phyloP scores from a whole-genome alignment of 2,113 vertebrate genomes.

The Kryptolebias marmoratus region DNA sequence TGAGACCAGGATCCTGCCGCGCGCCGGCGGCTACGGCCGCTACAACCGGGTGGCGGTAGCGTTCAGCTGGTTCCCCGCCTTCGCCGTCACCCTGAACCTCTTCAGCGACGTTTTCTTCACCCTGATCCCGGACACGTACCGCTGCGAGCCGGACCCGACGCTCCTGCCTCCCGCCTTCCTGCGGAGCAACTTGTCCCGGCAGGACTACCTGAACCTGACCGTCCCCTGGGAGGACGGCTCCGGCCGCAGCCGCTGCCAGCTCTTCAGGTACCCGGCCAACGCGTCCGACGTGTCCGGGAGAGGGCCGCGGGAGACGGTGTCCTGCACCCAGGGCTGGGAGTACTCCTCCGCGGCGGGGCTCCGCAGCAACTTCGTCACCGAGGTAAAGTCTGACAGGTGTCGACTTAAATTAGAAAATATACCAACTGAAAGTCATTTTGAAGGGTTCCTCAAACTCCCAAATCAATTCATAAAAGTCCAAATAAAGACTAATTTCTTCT shows the following conservation, averaged over 20 bases:
- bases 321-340: slow-evolving; percentile 84
- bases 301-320: slow-evolving; percentile 58
- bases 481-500: too few relatives aligned
- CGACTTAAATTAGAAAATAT: too few relatives aligned
- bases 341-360: slow-evolving; percentile 80
- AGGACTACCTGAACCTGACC: slow-evolving; percentile 76
- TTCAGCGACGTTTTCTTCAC: slow-evolving; percentile 80
- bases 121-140: slow-evolving; percentile 75
- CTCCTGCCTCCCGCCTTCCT: slow-evolving; percentile 78
- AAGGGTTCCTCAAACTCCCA: too few relatives aligned
- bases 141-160: slow-evolving; percentile 79
- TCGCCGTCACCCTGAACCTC: slow-evolving; percentile 80
- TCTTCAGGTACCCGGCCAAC: slow-evolving; percentile 76
- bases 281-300: slow-evolving; percentile 45
- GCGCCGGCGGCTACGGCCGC: slow-evolving; percentile 79
- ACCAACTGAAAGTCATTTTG: too few relatives aligned
- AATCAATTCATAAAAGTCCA: too few relatives aligned
- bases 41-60: slow-evolving; percentile 76
- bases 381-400: slow-evolving; percentile 74
- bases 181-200: slow-evolving; percentile 70
- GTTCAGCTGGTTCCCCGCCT: slow-evolving; percentile 82
- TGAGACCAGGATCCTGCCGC: slow-evolving; percentile 69
- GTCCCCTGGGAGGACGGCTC: slow-evolving; percentile 75
- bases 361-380: slow-evolving; percentile 81
- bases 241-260: slow-evolving; percentile 76